Conservation (phyloP, 2,113 vertebrate species). For the Stigmatopora argus region DNA sequence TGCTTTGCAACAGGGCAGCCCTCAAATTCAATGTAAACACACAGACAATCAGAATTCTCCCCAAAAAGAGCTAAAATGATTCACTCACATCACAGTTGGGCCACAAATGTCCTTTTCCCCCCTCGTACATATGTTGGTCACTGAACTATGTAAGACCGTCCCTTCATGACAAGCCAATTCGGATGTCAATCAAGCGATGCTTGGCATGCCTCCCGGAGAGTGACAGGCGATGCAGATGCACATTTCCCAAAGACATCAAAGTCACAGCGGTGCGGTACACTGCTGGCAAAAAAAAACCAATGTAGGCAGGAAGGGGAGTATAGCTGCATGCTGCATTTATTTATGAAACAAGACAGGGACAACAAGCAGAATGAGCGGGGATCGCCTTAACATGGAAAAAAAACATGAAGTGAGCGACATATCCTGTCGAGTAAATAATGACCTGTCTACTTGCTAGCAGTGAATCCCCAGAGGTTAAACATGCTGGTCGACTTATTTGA, state of each 20-base stretch:
- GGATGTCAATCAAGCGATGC: constrained; percentile 59
- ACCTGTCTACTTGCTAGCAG: neutral
- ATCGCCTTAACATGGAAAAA: neutral
- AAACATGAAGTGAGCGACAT: neutral
- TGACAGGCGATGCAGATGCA: constrained; percentile 69
- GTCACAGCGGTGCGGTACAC: constrained; percentile 32
- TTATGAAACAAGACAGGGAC: constrained; percentile 45
- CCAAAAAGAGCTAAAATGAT: constrained; percentile 16
- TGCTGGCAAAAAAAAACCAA: constrained; percentile 55
- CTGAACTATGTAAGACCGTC: constrained; percentile 46
- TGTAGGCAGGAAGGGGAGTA: constrained; percentile 33
- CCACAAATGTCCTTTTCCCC: constrained; percentile 50
- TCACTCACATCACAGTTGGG: constrained; percentile 40
- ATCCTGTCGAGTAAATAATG: neutral
- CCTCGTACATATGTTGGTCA: constrained; percentile 64
- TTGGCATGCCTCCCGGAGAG: constrained; percentile 48
- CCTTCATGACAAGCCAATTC: constrained; percentile 51
- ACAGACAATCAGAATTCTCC: constrained; percentile 17
- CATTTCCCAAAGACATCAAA: constrained; percentile 51
- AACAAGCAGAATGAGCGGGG: constrained; percentile 25
- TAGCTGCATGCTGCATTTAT: constrained; percentile 40
- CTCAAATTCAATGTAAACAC: constrained; percentile 8
- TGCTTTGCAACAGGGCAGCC: neutral
- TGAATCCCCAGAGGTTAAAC: neutral
- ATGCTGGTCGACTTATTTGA: neutral